Evolutionary conservation across 2,113 vertebrate species (phyloP).

Genomic region (Rhizomys pruinosus): DNA sequence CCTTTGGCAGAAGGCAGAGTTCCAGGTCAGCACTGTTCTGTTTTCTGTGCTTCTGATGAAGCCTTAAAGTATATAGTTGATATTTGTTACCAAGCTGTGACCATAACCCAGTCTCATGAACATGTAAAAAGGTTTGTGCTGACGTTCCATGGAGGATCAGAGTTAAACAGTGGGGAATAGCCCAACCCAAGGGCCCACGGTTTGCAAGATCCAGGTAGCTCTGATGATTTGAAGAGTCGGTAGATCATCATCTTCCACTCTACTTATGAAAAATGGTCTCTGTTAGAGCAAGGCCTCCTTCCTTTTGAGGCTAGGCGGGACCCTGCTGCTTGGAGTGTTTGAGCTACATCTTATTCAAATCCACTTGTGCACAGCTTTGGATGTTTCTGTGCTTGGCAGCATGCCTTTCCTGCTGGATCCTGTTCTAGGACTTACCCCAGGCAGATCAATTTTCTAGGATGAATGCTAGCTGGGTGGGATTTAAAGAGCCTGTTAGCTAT

Average conservation of each 20-base stretch:
- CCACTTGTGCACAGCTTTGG: neutral
- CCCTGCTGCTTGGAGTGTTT: neutral
- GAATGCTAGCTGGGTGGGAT: slow-evolving; percentile 33
- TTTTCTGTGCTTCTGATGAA: neutral
- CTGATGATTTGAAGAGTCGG: neutral
- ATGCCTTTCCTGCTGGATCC: neutral
- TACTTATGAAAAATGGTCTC: neutral
- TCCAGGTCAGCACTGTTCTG: neutral
- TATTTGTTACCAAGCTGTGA: neutral
- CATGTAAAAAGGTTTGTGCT: neutral
- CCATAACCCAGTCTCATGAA: neutral
- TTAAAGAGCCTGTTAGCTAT: slow-evolving; percentile 24
- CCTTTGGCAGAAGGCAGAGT: neutral
- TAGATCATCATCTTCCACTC: neutral
- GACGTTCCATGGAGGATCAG: neutral
- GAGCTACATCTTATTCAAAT: neutral
- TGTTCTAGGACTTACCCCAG: slow-evolving; percentile 21
- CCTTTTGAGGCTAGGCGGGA: neutral
- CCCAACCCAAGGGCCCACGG: neutral
- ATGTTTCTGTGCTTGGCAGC: neutral
- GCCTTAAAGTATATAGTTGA: neutral
- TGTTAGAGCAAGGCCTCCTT: neutral
- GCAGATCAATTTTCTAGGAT: neutral
- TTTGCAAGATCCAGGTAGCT: neutral
- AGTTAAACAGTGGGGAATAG: neutral